Percentiles rank a stretch among this genome's conserved stretches.
These are phyloP conservation scores for Fringilla coelebs DNA, from an alignment of 2,797 vertebrate genomes.

Conservation along the genomic window DNA sequence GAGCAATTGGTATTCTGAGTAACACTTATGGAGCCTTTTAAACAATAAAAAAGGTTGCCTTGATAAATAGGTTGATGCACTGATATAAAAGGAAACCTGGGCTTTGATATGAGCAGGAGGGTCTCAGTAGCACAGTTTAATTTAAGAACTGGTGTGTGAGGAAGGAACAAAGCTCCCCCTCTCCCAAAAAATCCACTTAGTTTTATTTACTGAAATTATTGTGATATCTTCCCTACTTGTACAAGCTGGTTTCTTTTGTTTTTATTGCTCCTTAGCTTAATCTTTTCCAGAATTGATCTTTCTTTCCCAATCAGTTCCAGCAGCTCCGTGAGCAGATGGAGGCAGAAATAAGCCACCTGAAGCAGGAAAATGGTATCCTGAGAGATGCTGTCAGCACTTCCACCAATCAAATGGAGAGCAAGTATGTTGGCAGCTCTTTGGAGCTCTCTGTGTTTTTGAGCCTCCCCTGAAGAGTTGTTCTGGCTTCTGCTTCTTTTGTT, in stretches of 20 bases:
- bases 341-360: constrained; percentile 90
- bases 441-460: not conserved
- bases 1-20: not conserved
- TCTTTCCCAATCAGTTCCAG: constrained; percentile 82
- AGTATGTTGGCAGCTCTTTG: constrained; percentile 80
- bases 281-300: not conserved
- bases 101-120: not conserved
- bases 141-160: not conserved
- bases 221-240: not conserved
- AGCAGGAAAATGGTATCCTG: constrained; percentile 96
- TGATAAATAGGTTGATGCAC: not conserved
- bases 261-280: not conserved
- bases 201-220: not conserved
- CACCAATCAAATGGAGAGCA: constrained; percentile 96
- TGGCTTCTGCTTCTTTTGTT: constrained; percentile 13
- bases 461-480: not conserved
- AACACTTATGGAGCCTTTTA: not conserved
- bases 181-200: not conserved
- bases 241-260: not conserved
- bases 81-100: not conserved
- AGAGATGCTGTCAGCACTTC: constrained; percentile 97
- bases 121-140: not conserved
- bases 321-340: constrained; percentile 94
- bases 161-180: not conserved
- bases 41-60: not conserved